phyloP scores from a whole-genome alignment of 92 coral and sea anemone species.

The Phymanthus crucifer region DNA sequence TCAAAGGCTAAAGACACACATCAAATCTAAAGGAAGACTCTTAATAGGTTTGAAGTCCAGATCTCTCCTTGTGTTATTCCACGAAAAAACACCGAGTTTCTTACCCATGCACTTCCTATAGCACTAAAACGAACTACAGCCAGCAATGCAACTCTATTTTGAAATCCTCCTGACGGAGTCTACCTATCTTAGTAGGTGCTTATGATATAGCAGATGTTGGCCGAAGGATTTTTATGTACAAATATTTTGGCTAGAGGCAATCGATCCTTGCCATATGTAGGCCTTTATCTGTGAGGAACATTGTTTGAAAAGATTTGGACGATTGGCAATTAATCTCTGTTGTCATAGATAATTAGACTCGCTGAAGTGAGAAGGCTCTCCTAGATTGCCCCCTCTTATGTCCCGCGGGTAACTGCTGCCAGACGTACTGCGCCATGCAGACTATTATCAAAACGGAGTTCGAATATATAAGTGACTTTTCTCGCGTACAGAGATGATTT shows the following conservation, averaged over 20 bases:
- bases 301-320: background rate
- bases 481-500: background rate
- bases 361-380: background rate
- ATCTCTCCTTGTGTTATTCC: background rate
- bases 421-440: background rate
- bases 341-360: background rate
- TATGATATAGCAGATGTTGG: background rate
- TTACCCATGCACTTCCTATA: background rate
- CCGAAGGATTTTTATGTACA: background rate
- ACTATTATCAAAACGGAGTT: background rate
- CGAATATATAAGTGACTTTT: background rate
- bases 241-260: background rate
- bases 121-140: background rate
- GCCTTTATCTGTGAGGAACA: conserved; percentile 1
- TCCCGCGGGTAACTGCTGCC: background rate
- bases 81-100: background rate
- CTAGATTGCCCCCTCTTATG: background rate
- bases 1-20: conserved; percentile 3
- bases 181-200: background rate
- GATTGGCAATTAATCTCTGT: conserved; percentile 2
- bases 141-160: background rate
- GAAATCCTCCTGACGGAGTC: background rate
- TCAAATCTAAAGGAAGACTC: background rate
- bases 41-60: background rate
- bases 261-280: background rate